Base-by-base conservation (phyloP, 2,888 invertebrate genomes). In the Bombylius major region DNA sequence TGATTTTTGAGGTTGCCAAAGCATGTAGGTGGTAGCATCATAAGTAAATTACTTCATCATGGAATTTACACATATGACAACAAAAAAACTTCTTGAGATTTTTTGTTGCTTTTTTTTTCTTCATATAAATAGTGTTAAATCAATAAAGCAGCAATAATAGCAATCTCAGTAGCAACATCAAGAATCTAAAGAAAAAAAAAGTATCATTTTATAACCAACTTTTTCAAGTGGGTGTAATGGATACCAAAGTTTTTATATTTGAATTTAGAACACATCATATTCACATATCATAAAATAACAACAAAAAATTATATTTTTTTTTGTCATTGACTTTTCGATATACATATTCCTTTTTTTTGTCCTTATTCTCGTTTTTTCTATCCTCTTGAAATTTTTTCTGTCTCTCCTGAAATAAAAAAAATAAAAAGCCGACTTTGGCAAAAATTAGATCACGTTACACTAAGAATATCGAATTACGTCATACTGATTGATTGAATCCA, bases 401-500 rank as follows among this genome's bases (percentile, higher is more conserved):
- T 23, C 23, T 23, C 23, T 23, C 23, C 23, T 23, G 23, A 23
- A 23, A 23, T 23, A 23, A 23, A 23, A 23, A 23, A 23, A 23
- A 23, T 23, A 23, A 23, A 23, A 23, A 11, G 39, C 39, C 39
- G 39, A 42, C 39, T 42, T 42, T 42, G 39, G 39, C 36, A 13
- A 36, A 55, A 50, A 47, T 55, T 51, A 55, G 50, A 51, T 55
- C 55, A 39, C 50, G 50, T 55, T 55, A 55, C 55, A 45, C 44
- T 14, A 44, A 31, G 6, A 31, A 50, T 55, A 55, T 55, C 55
- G n/a, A 34, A 44, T 55, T 50, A 4, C 47, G 4, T 50, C 50
- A 47, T 45, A 55, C 50, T 55, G 55, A 55, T 55, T 55, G 50
- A 50, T 55, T 55, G 55, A 11, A 4, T 42, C 23, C 12, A 42